phyloP scores from a whole-genome alignment of 2,113 vertebrate species.

The Burhinus bistriatus region DNA sequence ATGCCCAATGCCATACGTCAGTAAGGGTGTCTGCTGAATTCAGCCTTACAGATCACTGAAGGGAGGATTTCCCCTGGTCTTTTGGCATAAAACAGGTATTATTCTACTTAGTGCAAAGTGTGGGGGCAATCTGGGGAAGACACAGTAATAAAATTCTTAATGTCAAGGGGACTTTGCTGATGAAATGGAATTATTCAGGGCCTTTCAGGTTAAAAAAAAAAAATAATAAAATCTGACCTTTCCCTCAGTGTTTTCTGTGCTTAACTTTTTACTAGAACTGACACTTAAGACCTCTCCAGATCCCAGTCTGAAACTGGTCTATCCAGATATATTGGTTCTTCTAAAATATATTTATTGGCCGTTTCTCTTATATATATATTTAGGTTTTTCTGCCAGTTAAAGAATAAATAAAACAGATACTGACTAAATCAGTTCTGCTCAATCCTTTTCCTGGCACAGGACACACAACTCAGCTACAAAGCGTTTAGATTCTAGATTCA shows the following conservation, averaged over 20 bases:
- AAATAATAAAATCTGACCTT: not conserved
- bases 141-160: not conserved
- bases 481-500: not conserved
- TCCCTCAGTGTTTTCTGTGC: not conserved
- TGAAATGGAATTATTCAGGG: not conserved
- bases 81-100: not conserved
- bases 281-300: not conserved
- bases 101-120: not conserved
- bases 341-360: not conserved
- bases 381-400: not conserved
- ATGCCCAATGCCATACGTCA: not conserved
- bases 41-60: not conserved
- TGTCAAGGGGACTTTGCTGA: not conserved
- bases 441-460: not conserved
- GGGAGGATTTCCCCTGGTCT: not conserved
- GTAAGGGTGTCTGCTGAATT: not conserved
- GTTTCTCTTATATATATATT: not conserved
- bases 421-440: not conserved
- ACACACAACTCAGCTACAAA: not conserved
- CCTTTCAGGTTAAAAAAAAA: not conserved
- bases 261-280: not conserved
- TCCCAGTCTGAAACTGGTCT: not conserved
- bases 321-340: not conserved
- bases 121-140: not conserved
- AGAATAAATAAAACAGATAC: not conserved